Evolutionary conservation across 92 coral and sea anemone species (phyloP), one percentile per base, ranked within the genome.

Genomic region (Nematostella vectensis): DNA sequence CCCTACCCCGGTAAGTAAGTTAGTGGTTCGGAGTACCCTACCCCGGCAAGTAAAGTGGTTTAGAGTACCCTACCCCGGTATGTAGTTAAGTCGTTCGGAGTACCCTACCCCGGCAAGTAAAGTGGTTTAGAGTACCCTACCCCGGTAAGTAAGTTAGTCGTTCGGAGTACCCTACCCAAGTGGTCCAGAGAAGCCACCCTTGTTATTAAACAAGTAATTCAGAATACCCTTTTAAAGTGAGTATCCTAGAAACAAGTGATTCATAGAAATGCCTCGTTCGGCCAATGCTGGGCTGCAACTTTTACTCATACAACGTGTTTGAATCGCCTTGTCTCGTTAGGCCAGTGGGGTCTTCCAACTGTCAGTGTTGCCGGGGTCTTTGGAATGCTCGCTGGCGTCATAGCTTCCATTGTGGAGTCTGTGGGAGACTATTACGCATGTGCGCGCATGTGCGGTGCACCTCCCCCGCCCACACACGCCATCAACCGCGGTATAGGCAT

Each of bases 1-100:
- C 96, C 96, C 4, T 89, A 84, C 62, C 96, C 96, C 69, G 96
- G 96, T 89, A 47, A 51, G 49, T 3, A n/a, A 33, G 17, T 17
- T 24, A 9, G 3, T 6, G 8, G 11, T 2, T 30, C 38, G 38
- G 1, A 18, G 1, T 43, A 15, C 15, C 15, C 9, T 36, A 8
- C 42, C 15, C 8, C 42, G 15, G 42, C 42, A 36, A 15, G 42
- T 15, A 8, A 36, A 36, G 15, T 36, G 42, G 42, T 36, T 36
- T 36, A 36, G 42, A 15, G 42, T n/a, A n/a, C n/a, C n/a, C n/a
- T n/a, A n/a, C n/a, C n/a, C n/a, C n/a, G n/a, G n/a, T n/a, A n/a
- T n/a, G n/a, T n/a, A n/a, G n/a, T n/a, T n/a, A n/a, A n/a, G n/a
- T n/a, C n/a, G n/a, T n/a, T n/a, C n/a, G n/a, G n/a, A n/a, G n/a